Percentiles rank a stretch among this genome's conserved stretches.
phyloP scores from a whole-genome alignment of 1,140 invertebrate species.

The Lycorma delicatula region DNA sequence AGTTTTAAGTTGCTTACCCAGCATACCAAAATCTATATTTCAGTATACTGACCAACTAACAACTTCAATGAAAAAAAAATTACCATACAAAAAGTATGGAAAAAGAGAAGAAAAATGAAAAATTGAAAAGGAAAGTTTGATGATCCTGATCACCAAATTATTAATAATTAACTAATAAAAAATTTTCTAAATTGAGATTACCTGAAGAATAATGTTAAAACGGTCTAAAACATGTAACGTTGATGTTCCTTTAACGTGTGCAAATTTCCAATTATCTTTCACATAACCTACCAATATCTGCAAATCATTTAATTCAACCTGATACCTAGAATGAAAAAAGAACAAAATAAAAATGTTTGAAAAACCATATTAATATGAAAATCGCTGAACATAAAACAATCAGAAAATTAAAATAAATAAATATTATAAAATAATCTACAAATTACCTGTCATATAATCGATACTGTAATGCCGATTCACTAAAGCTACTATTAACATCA shows the following conservation, averaged over 20 bases:
- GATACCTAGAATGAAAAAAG: conserved; percentile 48
- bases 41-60: neutral
- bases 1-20: too few relatives aligned
- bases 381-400: neutral
- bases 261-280: conserved; percentile 83
- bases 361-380: neutral
- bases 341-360: neutral
- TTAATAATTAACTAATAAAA: too few relatives aligned
- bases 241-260: conserved; percentile 70
- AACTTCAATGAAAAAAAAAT: too few relatives aligned
- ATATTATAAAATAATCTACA: neutral
- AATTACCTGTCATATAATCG: conserved; percentile 62
- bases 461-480: conserved; percentile 57
- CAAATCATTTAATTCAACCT: conserved; percentile 72
- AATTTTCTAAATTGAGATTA: too few relatives aligned
- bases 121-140: too few relatives aligned
- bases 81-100: too few relatives aligned
- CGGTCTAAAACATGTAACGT: conserved; percentile 80
- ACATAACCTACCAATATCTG: conserved; percentile 81
- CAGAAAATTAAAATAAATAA: neutral
- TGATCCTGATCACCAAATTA: too few relatives aligned
- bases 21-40: too few relatives aligned
- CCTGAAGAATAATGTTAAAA: conserved; percentile 80
- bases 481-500: conserved; percentile 36
- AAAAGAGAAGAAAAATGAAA: too few relatives aligned